phyloP scores from a whole-genome alignment of 2,113 vertebrate genomes.

The Gambusia affinis region DNA sequence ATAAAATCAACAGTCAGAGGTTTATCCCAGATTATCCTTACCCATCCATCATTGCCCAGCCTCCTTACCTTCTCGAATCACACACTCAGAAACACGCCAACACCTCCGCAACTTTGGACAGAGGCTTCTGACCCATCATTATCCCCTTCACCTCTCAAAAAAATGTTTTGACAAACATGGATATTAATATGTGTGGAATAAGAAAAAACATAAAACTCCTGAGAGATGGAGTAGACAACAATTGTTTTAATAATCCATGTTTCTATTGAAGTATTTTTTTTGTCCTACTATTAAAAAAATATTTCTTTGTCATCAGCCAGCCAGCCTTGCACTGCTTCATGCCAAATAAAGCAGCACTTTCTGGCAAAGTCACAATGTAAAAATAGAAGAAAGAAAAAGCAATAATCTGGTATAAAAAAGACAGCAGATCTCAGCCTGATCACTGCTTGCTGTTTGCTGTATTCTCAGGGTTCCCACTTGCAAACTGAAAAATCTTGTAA shows the following conservation, averaged over 20 bases:
- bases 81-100: slow-evolving; percentile 4
- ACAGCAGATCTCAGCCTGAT: neutral
- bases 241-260: neutral
- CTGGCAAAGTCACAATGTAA: neutral
- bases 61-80: slow-evolving; percentile 16
- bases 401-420: accelerated
- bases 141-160: neutral
- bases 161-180: neutral
- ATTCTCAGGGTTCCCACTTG: neutral
- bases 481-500: neutral
- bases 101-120: slow-evolving; percentile 7
- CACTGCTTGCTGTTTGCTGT: neutral
- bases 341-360: neutral
- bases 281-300: neutral
- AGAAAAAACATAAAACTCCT: no score
- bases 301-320: neutral
- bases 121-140: neutral
- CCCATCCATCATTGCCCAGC: slow-evolving; percentile 42
- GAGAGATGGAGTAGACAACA: no score
- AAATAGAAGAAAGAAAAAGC: neutral
- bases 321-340: neutral
- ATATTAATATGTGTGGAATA: neutral
- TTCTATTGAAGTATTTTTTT: neutral
- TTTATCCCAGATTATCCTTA: slow-evolving; percentile 49
- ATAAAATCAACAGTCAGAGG: slow-evolving; percentile 36